Evolutionary conservation across 2,797 vertebrate genomes (phyloP), one percentile per base, ranked within the genome.

Genomic region (Sebastolobus altivelis): DNA sequence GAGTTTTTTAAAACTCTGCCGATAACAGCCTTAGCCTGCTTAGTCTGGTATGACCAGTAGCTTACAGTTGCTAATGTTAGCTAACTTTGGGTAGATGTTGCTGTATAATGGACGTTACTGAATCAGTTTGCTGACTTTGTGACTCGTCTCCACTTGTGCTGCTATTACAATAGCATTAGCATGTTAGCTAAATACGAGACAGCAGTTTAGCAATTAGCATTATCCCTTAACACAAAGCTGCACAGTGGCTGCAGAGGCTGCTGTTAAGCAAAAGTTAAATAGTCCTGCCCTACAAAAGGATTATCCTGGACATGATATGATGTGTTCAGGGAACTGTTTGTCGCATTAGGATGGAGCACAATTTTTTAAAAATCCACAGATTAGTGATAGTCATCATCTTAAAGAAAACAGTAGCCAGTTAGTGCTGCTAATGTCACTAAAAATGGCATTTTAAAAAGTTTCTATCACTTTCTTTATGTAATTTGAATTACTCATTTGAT

Each of bases 401-500:
- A 6, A 13, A 11, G 16, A 63, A 54, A 65, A 66, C 8, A 49
- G 37, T 33, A 8, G 13, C 31, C 12, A 61, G 29, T 29, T 22
- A 69, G 2, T 60, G 16, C 46, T 68, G 46, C 27, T 12, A 61
- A 1, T 66, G 9, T 43, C 9, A 25, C 13, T 60, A 61, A 68
- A 22, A 59, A 29, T 9, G 1, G 2, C 5, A 27, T 46, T 27
- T 20, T 43, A 35, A 8, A 40, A 65, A 35, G 10, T 6, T n/a
- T 60, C 16, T 9, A 1, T 61, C 29, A 60, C 27, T 49, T 20
- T 65, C 16, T 60, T 22, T 1, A 25, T 8, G 37, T 18, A 11
- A 25, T 75, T 77, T 60, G 27, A 65, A 35, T 52, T 6, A 38
- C 22, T 66, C 8, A 38, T 65, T 63, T 62, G 12, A 77, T 71